These are phyloP conservation scores for Anhinga anhinga DNA, from an alignment of 2,113 vertebrate species.

Conservation along the genomic window DNA sequence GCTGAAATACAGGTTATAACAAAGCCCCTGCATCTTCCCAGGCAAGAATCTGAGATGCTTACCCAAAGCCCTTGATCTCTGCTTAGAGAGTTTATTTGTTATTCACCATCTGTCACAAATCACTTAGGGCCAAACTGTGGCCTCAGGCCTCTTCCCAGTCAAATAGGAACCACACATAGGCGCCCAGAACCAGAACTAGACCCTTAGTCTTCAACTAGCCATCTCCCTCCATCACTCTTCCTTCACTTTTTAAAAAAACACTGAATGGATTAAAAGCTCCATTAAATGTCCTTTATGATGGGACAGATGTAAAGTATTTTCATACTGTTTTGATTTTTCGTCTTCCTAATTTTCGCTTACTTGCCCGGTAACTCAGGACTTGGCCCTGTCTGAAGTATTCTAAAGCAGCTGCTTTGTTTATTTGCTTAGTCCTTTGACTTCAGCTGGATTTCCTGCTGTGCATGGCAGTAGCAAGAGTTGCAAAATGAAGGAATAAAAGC, in stretches of 20 bases:
- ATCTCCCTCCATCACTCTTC: not conserved
- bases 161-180: not conserved
- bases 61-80: not conserved
- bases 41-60: not conserved
- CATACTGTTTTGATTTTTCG: not conserved
- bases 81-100: not conserved
- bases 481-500: conserved; percentile 13
- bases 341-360: not conserved
- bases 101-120: conserved; percentile 25
- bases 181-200: not conserved
- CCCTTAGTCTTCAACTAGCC: not conserved
- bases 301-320: not conserved
- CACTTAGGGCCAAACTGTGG: not conserved
- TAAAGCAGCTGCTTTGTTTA: conserved; percentile 25
- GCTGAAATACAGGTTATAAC: not conserved
- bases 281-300: not conserved
- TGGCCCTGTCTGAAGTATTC: not conserved
- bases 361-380: not conserved
- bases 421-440: conserved; percentile 40
- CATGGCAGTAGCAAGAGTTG: not conserved
- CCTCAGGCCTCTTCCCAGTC: not conserved
- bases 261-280: not conserved
- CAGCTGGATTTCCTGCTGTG: conserved; percentile 23
- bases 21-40: not conserved
- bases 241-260: not conserved